Evolutionary conservation across 2,113 vertebrate genomes (phyloP).

Genomic region (Aplodontia rufa): DNA sequence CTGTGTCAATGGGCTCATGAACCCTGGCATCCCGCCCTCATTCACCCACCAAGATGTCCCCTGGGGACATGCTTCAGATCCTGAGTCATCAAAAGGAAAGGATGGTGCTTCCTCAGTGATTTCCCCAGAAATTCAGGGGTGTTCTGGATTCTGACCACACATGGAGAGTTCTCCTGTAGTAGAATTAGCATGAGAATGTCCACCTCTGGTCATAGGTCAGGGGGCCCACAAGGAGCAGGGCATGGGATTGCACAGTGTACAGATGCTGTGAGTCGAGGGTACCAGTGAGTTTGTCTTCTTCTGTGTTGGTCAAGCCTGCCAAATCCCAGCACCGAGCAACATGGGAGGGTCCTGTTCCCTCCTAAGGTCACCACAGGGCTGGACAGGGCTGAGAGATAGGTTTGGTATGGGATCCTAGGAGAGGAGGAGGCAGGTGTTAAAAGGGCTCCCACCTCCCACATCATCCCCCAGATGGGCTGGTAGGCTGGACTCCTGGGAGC

Average conservation of each 20-base stretch:
- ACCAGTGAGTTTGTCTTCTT: neutral
- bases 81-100: too few relatives aligned
- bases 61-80: too few relatives aligned
- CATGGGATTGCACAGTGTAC: fast-evolving
- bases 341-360: neutral
- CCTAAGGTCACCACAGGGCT: neutral
- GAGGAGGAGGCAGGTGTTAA: too few relatives aligned
- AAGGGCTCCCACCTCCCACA: too few relatives aligned
- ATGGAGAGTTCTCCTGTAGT: fast-evolving
- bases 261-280: fast-evolving
- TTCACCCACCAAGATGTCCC: too few relatives aligned
- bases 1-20: neutral
- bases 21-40: too few relatives aligned
- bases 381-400: neutral
- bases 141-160: neutral
- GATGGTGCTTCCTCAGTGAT: too few relatives aligned
- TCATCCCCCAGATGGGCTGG: too few relatives aligned
- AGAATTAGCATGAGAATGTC: neutral
- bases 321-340: fast-evolving
- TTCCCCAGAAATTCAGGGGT: neutral
- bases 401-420: neutral
- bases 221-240: neutral
- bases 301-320: neutral
- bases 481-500: too few relatives aligned
- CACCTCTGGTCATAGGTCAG: neutral